Evolutionary conservation across 2,888 invertebrate species (phyloP).

Genomic region (Ommatoiulus sabulosus): DNA sequence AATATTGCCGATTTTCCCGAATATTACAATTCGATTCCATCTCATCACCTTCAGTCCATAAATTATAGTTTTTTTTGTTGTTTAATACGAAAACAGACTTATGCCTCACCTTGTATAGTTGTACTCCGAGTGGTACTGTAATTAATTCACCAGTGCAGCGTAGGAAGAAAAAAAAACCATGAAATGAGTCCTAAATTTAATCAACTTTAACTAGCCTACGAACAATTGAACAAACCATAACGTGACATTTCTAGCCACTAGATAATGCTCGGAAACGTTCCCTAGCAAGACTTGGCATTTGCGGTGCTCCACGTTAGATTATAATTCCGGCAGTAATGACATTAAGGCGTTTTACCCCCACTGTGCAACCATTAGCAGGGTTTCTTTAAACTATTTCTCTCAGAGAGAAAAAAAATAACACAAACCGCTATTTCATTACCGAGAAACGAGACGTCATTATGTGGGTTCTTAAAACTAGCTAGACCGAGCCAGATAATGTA

Average conservation of each 20-base stretch:
- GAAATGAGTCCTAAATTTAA: background rate
- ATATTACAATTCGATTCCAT: too few relatives aligned
- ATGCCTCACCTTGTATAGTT: too few relatives aligned
- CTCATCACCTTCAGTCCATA: too few relatives aligned
- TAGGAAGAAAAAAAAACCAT: background rate
- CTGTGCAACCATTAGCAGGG: slow-evolving; percentile 8
- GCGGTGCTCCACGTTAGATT: slow-evolving; percentile 22
- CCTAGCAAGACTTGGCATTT: background rate
- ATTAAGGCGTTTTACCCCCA: background rate
- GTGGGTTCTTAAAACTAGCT: background rate
- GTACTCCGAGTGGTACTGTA: too few relatives aligned
- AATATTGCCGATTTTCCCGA: too few relatives aligned
- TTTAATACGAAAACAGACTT: too few relatives aligned
- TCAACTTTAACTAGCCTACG: slow-evolving; percentile 23
- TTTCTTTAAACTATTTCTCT: slow-evolving; percentile 1
- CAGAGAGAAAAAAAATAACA: background rate
- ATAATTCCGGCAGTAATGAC: slow-evolving; percentile 11
- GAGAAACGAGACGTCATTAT: slow-evolving; percentile 14
- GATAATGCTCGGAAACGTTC: background rate
- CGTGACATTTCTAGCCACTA: background rate
- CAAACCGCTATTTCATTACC: slow-evolving; percentile 13
- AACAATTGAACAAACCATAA: background rate
- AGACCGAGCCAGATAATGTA: slow-evolving; percentile 1
- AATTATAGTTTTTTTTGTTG: too few relatives aligned
- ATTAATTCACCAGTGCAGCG: background rate